Evolutionary conservation across 1,140 invertebrate genomes (phyloP), one percentile per base, ranked within the genome.

Genomic region (Scaptomyza montana): DNA sequence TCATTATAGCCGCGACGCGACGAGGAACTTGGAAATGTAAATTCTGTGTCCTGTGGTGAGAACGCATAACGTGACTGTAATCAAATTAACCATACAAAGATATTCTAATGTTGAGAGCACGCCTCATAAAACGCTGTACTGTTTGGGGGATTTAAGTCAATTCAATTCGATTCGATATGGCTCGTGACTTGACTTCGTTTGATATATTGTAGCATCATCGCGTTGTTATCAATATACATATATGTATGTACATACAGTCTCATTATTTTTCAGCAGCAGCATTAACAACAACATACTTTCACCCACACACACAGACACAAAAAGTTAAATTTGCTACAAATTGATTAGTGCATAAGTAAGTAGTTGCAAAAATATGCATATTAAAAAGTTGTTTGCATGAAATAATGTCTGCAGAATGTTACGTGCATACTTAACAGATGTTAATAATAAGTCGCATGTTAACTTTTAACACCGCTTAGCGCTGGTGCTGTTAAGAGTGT

Each of bases 31-130:
- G 90, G 80, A 90, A 90, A 92, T 77, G 90, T 80, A 74, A 92
- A 92, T 91, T 92, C 91, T 91, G 91, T 91, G 65, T 92, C 91
- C 91, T 92, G 91, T 82, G 91, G 90, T 91, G 91, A 92, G 82
- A 92, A 92, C 82, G 91, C 91, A 92, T 92, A 92, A 87, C 86
- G 91, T 85, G 91, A 92, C 90, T 92, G 91, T 89, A 87, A 87
- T 87, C 78, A 87, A 71, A 86, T 87, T 86, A 84, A 84, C 80
- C 78, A 87, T 89, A 87, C 82, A 87, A 87, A 87, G 79, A 78
- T 78, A 79, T 73, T 87, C 82, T 87, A 87, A 75, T 89, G 84
- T 87, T 87, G 82, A 87, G 82, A 87, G 82, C 62, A 82, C 71
- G 82, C 78, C 82, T 87, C 82, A 87, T 81, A 74, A 74, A 74